phyloP scores from a whole-genome alignment of 2,888 invertebrate genomes.

The Chrysomela aeneicollis region DNA sequence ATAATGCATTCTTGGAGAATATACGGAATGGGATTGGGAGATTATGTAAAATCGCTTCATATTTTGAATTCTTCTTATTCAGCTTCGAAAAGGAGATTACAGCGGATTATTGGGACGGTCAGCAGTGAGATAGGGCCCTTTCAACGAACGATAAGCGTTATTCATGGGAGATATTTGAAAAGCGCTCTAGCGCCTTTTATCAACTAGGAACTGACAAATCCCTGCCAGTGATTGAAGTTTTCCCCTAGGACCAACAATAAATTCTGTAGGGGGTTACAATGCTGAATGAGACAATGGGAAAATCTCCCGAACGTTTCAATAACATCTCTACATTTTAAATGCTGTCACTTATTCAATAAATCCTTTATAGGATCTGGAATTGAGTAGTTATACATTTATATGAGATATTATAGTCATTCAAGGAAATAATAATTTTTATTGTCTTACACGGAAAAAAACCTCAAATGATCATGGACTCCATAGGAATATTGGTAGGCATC shows the following conservation, averaged over 20 bases:
- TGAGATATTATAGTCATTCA: no score
- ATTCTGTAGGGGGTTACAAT: not conserved
- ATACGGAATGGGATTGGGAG: constrained; percentile 1
- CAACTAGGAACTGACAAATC: not conserved
- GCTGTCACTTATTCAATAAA: no score
- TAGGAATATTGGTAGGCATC: no score
- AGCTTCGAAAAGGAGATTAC: constrained; percentile 4
- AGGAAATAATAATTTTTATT: no score
- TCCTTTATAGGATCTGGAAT: no score
- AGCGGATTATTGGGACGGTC: constrained; percentile 3
- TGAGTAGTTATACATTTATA: no score
- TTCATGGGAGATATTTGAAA: not conserved
- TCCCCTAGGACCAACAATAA: not conserved
- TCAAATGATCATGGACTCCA: no score
- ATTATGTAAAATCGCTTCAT: constrained; percentile 12
- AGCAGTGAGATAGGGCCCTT: not conserved
- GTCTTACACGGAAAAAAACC: no score
- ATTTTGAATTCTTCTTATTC: constrained; percentile 6
- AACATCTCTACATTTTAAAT: not conserved
- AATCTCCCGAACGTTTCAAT: not conserved
- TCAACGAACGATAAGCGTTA: not conserved
- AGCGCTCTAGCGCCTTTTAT: not conserved
- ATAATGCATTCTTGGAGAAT: constrained; percentile 14
- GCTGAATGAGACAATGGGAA: not conserved
- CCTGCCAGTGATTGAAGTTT: not conserved